phyloP scores from a whole-genome alignment of 2,888 invertebrate genomes.

The Chalcis sispes region DNA sequence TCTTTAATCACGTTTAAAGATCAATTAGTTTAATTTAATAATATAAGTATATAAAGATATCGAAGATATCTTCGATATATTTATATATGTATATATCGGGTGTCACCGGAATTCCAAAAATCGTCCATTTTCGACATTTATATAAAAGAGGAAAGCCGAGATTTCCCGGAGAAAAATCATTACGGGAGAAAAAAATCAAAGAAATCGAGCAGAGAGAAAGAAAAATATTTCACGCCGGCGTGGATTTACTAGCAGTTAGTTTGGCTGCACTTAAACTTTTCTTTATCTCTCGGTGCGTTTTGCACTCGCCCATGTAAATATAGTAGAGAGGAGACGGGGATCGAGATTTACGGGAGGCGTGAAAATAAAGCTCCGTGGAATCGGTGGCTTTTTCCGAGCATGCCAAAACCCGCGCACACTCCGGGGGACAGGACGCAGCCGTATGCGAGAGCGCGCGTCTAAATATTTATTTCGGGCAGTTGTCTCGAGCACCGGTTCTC shows the following conservation, averaged over 20 bases:
- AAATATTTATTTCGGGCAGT: slow-evolving; percentile 35
- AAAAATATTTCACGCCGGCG: background rate
- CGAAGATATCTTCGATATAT: no score
- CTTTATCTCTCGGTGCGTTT: background rate
- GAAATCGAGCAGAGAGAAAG: slow-evolving; percentile 1
- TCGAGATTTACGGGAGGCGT: slow-evolving; percentile 31
- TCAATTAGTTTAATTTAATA: no score
- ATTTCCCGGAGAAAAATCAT: no score
- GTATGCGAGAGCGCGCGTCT: slow-evolving; percentile 11
- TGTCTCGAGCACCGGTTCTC: background rate
- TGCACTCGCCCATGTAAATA: slow-evolving; percentile 34
- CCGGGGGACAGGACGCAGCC: no score
- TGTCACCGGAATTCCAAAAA: no score
- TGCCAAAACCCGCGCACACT: slow-evolving; percentile 16
- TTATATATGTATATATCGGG: no score
- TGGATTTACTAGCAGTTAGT: background rate
- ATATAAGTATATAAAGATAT: no score
- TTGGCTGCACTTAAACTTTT: background rate
- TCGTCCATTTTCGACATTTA: no score
- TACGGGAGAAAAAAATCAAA: background rate
- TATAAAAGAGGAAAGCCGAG: no score
- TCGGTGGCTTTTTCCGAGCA: slow-evolving; percentile 13
- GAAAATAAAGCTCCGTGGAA: slow-evolving; percentile 20
- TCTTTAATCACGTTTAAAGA: no score
- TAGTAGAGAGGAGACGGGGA: background rate